Evolutionary conservation across 2,113 vertebrate species (phyloP), one percentile per base, ranked within the genome.

Genomic region (Mobula hypostoma): DNA sequence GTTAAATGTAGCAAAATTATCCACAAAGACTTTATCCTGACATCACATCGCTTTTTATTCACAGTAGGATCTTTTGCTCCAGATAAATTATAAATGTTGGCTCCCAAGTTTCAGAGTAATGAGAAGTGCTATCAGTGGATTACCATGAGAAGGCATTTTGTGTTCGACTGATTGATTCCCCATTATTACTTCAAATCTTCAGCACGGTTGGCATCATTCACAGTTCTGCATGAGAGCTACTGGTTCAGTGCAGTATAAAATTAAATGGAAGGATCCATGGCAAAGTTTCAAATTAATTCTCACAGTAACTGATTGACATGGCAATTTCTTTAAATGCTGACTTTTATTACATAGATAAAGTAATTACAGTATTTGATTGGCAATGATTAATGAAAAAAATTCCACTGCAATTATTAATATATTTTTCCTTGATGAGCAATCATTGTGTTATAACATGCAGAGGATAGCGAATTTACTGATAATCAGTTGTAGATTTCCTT

Each of bases 271-370:
- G 70, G 72, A 72, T 93, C 40, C 36, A 93, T n/a, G 48, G 68
- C 70, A 74, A 93, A 74, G 24, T 76, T 93, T 74, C 68, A 74
- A 74, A 93, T 93, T 74, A 93, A 93, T 74, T 93, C 70, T 56
- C 70, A 74, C 24, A 56, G 85, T 90, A 90, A 90, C 85, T 68
- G 91, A 93, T 93, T 72, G 66, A 93, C 66, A 93, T 27, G 40
- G 70, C 91, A 93, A 93, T 93, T 74, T 93, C 24, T 93, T 74
- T 74, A 93, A 93, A 72, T 93, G 68, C 91, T 93, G 68, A 93
- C 70, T 90, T 88, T 68, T 90, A 90, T 66, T 66, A 14, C 85
- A 74, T 93, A 93, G 91, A 93, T 93, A 74, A 93, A 93, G 91
- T 76, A 72, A 93, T 93, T 93, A 93, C 48, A 74, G 91, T 21